phyloP scores from a whole-genome alignment of 2,888 invertebrate species.

The Coleophora flavipennella region DNA sequence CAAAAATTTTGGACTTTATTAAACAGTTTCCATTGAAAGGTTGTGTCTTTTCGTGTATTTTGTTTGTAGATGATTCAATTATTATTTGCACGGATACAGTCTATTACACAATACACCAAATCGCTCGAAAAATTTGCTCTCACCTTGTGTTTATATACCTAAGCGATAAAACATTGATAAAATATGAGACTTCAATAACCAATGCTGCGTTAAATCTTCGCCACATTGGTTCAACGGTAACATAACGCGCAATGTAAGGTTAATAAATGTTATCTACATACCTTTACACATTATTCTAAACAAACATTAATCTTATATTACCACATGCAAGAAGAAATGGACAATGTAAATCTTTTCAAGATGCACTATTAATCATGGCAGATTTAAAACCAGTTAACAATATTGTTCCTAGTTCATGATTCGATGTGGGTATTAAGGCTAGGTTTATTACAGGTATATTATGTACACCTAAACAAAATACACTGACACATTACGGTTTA shows the following conservation, averaged over 20 bases:
- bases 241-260: conserved; percentile 29
- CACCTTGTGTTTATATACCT: conserved; percentile 48
- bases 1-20: too few species aligned
- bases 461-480: conserved; percentile 56
- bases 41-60: conserved; percentile 9
- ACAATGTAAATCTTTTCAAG: conserved; percentile 25
- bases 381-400: conserved; percentile 25
- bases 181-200: conserved; percentile 36
- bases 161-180: conserved; percentile 64
- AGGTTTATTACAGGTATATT: conserved; percentile 45
- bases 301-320: conserved; percentile 61
- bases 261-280: conserved; percentile 36
- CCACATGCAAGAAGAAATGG: conserved; percentile 58
- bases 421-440: conserved; percentile 71
- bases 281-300: conserved; percentile 47
- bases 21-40: too few species aligned
- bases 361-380: conserved; percentile 13
- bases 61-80: conserved; percentile 12
- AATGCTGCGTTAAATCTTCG: conserved; percentile 35
- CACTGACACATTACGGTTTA: conserved; percentile 46
- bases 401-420: conserved; percentile 53
- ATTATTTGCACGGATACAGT: conserved; percentile 10
- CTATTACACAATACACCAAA: conserved; percentile 17
- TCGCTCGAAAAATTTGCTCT: conserved; percentile 66
- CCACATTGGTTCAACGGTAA: conserved; percentile 40